Base-by-base conservation (phyloP, 35 echinoderm and acorn worm genomes). In the Lytechinus variegatus region DNA sequence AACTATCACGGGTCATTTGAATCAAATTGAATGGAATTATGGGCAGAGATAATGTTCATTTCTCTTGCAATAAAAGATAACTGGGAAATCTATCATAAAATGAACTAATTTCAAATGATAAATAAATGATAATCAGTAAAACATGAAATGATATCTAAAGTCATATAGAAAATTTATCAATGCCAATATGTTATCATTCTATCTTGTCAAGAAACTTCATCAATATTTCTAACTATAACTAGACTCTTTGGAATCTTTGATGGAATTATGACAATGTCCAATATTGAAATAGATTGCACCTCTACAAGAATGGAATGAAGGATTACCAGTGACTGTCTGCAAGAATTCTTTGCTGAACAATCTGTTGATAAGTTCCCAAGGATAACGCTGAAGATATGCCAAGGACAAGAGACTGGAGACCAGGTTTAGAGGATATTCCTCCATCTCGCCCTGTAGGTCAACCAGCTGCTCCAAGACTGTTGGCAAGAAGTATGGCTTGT, bases 341-440 rank as follows among this genome's bases (percentile, higher is more conserved):
- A 95, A 33, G 89, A 96, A 97, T 27, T 52, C 53, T 51, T 53
- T 28, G 95, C 94, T 96, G 91, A 96, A 96, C 71, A 96, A 61
- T 28, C 71, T 27, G 27, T 98, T 90, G 10, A 98, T 54, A 8
- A 97, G 96, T 72, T 95, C 94, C 61, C 33, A 86, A 11, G 96
- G 97, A 86, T 96, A 98, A 21, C 95, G 92, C 61, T 95, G 87
- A 6, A 98, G 94, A 61, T 98, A 98, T 53, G 97, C 97, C 72
- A 96, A 55, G 3, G 97, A 98, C 9, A 98, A 54, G 16, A 97
- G 96, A 94, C 96, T 66, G 8, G 97, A 98, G 8, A 98, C 94
- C 12, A 97, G 86, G 54, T 95, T 89, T 24, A 97, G 86, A 3
- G 97, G 97, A 54, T 95, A 96, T 19, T 54, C 92, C 51, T 94